Conservation (phyloP, 2,113 vertebrate genomes). For the Rhipidura dahli region DNA sequence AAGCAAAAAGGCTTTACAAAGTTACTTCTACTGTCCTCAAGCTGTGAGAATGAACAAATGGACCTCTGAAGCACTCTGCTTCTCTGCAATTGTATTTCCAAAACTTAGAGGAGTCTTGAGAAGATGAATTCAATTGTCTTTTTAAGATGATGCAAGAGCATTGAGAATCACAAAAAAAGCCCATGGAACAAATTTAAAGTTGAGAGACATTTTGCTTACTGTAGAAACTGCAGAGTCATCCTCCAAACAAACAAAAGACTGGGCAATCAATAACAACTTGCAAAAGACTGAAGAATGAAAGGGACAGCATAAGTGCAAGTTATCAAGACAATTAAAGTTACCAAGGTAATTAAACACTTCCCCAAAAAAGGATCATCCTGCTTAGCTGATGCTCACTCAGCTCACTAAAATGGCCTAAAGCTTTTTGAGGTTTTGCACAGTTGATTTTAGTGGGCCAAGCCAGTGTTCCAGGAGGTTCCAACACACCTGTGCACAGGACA, state of each 20-base stretch:
- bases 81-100: not conserved
- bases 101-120: not conserved
- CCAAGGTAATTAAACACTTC: not conserved
- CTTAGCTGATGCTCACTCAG: not conserved
- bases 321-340: not conserved
- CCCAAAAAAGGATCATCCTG: not conserved
- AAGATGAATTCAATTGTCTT: not conserved
- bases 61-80: not conserved
- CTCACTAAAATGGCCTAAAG: not conserved
- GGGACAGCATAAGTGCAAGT: fast-evolving
- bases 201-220: not conserved
- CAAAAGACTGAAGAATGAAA: not conserved
- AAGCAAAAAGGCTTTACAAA: not conserved
- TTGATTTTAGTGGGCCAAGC: not conserved
- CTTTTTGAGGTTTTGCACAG: fast-evolving
- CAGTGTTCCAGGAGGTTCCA: not conserved
- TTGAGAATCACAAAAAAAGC: not conserved
- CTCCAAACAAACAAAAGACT: not conserved
- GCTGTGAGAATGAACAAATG: not conserved
- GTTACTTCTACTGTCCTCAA: not conserved
- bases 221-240: not conserved
- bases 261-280: not conserved
- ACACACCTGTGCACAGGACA: not conserved
- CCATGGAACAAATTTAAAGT: not conserved
- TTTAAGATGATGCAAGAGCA: not conserved